Evolutionary conservation across 2,888 invertebrate species (phyloP).

Genomic region (Hesperia comma): DNA sequence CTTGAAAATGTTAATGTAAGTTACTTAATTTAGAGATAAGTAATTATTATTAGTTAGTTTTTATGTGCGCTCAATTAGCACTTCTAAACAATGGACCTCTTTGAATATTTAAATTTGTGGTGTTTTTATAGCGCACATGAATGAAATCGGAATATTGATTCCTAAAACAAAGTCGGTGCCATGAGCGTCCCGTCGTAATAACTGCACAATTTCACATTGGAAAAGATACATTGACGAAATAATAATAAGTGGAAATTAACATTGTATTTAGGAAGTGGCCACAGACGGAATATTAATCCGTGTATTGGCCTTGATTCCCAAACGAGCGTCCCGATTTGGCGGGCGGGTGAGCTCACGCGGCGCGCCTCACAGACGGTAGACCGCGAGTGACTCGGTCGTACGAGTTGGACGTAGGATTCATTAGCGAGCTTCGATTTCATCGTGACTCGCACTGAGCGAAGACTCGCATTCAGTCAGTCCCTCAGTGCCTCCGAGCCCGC

Average conservation of each 20-base stretch:
- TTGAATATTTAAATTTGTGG: not conserved
- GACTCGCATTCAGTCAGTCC: not conserved
- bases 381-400: conserved; percentile 33
- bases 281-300: conserved; percentile 74
- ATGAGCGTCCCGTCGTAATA: conserved; percentile 41
- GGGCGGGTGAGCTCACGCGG: conserved; percentile 72
- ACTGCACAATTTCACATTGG: conserved; percentile 56
- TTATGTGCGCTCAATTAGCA: conserved; percentile 22
- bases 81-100: not conserved
- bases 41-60: conserved; percentile 4
- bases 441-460: not conserved
- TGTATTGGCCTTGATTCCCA: conserved; percentile 78
- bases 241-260: conserved; percentile 72
- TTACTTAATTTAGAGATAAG: conserved; percentile 20
- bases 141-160: not conserved
- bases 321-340: conserved; percentile 73
- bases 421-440: conserved; percentile 59
- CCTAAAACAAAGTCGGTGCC: not conserved
- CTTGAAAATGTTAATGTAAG: conserved; percentile 31
- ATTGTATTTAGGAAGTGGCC: conserved; percentile 69
- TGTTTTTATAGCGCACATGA: not conserved
- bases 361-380: conserved; percentile 54
- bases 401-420: conserved; percentile 47
- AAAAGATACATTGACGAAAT: conserved; percentile 57
- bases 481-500: conserved; percentile 72